These are phyloP conservation scores for Pararge aegeria DNA, from an alignment of 1,140 invertebrate species.

Conservation along the genomic window DNA sequence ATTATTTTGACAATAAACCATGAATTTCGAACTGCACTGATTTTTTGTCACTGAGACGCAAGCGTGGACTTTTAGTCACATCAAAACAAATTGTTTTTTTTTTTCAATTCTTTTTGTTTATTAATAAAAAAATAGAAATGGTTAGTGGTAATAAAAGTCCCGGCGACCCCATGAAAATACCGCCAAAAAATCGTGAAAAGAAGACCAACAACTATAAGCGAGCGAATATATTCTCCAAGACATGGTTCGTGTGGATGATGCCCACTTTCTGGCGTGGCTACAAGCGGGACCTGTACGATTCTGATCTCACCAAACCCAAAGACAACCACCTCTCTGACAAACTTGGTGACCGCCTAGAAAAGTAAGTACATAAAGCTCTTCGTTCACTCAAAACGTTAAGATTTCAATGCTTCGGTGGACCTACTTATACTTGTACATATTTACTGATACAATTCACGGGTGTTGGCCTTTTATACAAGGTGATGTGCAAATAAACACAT, in stretches of 20 bases:
- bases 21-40: constrained; percentile 40
- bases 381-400: no score
- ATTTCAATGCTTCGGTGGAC: no score
- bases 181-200: constrained; percentile 68
- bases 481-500: constrained; percentile 30
- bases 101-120: constrained; percentile 27
- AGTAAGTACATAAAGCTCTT: constrained; percentile 78
- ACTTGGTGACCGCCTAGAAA: constrained; percentile 83
- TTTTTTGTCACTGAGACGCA: constrained; percentile 26
- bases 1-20: constrained; percentile 42
- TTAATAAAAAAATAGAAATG: constrained; percentile 54
- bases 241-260: constrained; percentile 83
- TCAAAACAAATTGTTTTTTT: constrained; percentile 25
- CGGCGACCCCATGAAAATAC: constrained; percentile 61
- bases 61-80: constrained; percentile 33
- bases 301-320: constrained; percentile 85
- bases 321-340: constrained; percentile 81
- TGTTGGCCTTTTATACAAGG: constrained; percentile 44
- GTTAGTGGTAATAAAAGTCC: constrained; percentile 72
- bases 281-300: constrained; percentile 84
- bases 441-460: constrained; percentile 33
- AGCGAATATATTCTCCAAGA: constrained; percentile 63
- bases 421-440: constrained; percentile 8
- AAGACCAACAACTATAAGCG: constrained; percentile 69
- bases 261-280: constrained; percentile 85